phyloP scores from a whole-genome alignment of 2,888 invertebrate genomes.

The Synanthedon tipuliformis region DNA sequence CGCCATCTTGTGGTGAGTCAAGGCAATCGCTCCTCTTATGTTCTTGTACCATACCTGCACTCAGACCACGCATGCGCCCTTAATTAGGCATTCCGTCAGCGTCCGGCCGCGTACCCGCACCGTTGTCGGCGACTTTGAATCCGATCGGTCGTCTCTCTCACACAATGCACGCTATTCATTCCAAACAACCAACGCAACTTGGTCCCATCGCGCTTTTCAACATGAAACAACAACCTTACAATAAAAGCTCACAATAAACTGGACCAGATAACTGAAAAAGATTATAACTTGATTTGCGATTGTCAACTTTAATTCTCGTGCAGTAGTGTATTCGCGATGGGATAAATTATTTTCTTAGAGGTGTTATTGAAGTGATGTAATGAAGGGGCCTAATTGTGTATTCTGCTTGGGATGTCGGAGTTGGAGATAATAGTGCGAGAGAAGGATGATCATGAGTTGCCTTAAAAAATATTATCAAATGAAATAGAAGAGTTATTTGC shows the following conservation, averaged over 20 bases:
- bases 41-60: constrained; percentile 16
- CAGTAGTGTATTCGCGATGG: constrained; percentile 14
- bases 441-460: background rate
- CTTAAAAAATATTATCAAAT: background rate
- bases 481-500: too few species aligned
- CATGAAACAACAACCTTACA: constrained; percentile 43
- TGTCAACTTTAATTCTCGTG: constrained; percentile 8
- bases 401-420: constrained; percentile 47
- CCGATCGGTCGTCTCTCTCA: constrained; percentile 42
- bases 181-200: constrained; percentile 17
- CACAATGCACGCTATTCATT: constrained; percentile 63
- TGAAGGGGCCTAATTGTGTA: constrained; percentile 67
- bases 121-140: constrained; percentile 55
- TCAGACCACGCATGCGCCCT: constrained; percentile 64
- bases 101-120: constrained; percentile 61
- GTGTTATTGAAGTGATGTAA: constrained; percentile 67
- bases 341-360: constrained; percentile 30
- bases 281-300: constrained; percentile 11
- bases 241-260: constrained; percentile 21
- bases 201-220: constrained; percentile 39
- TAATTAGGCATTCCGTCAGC: constrained; percentile 66
- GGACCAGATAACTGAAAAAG: constrained; percentile 27
- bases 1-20: background rate
- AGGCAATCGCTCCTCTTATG: constrained; percentile 3
- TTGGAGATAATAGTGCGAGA: constrained; percentile 31